Evolutionary conservation across 2,888 invertebrate species (phyloP).

Genomic region (Drosophila colorata): DNA sequence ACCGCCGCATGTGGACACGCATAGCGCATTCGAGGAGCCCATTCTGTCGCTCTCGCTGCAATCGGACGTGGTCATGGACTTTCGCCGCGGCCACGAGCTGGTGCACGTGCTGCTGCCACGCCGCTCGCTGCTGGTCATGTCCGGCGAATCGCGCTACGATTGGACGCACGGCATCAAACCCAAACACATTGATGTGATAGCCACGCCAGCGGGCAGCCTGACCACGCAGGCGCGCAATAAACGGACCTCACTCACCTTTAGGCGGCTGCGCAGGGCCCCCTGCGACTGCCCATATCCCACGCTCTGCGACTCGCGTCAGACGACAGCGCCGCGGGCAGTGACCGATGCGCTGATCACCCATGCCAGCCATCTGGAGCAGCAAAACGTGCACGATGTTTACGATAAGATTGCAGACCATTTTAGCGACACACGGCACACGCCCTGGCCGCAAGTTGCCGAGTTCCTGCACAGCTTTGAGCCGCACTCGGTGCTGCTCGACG

Average conservation of each 20-base stretch:
- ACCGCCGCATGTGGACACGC: slow-evolving; percentile 97
- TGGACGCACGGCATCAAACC: slow-evolving; percentile 96
- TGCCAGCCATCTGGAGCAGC: slow-evolving; percentile 89
- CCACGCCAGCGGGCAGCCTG: slow-evolving; percentile 86
- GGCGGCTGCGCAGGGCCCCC: slow-evolving; percentile 87
- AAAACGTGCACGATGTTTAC: slow-evolving; percentile 95
- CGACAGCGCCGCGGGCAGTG: slow-evolving; percentile 37
- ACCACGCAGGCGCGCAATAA: slow-evolving; percentile 86
- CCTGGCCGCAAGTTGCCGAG: slow-evolving; percentile 95
- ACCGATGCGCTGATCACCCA: slow-evolving; percentile 78
- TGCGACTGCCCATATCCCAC: slow-evolving; percentile 89
- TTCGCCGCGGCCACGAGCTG: slow-evolving; percentile 88
- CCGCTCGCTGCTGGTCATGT: slow-evolving; percentile 92
- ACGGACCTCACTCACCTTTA: slow-evolving; percentile 95
- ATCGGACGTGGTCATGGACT: slow-evolving; percentile 94
- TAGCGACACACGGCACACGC: slow-evolving; percentile 96
- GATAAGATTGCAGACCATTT: slow-evolving; percentile 97
- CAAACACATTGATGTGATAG: slow-evolving; percentile 91
- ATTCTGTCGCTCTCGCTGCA: slow-evolving; percentile 95
- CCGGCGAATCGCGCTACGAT: slow-evolving; percentile 91
- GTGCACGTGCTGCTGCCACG: slow-evolving; percentile 89
- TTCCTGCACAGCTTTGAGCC: slow-evolving; percentile 90
- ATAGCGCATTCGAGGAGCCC: slow-evolving; percentile 95
- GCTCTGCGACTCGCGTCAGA: slow-evolving; percentile 88
- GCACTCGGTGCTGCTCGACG: slow-evolving; percentile 93